Base-by-base conservation (phyloP, 1,140 invertebrate genomes). In the Leptoteleia sp. region DNA sequence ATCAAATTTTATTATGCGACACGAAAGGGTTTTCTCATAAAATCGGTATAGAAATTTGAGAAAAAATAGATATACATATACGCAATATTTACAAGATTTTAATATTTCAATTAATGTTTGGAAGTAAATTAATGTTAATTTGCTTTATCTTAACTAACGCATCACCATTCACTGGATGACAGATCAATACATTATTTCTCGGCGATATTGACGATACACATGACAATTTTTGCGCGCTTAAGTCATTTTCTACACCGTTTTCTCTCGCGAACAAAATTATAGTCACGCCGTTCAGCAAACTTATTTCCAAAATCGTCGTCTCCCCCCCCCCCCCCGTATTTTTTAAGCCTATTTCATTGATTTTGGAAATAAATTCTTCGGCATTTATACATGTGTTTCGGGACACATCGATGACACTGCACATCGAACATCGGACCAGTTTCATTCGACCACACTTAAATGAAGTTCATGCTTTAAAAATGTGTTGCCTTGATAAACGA, bases 1-100 rank as follows among this genome's bases (percentile, higher is more conserved):
- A 65, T 77, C 65, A 71, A 77, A 71, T 78, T 78, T 78, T 78
- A 71, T 72, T 71, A 78, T 78, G 76, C 76, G 76, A 78, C 76
- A 78, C 76, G 76, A 78, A 77, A 77, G 65, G 43, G 43, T 54
- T 77, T 75, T 65, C 61, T 76, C 72, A 76, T 76, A 68, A 76
- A 76, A 62, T 76, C 62, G 72, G 72, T 76, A 68, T 76, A 76
- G 72, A 76, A 76, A 68, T 71, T 61, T 72, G 67, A 71, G 75
- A 78, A 78, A 78, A 78, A 71, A 77, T 59, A 71, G 71, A 75
- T 75, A 64, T 67, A 76, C 55, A 68, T 64, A 70, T 70, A 71
- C 68, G 67, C 55, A 78, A 78, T 78, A 78, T 78, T 72, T 78
- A 78, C 76, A 78, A 72, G 57, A 57, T 64, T 71, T 65, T 50